Percentiles rank a stretch among this genome's conserved stretches.
Conservation (phyloP, 2,113 vertebrate species). For the Prietella phreatophila region DNA sequence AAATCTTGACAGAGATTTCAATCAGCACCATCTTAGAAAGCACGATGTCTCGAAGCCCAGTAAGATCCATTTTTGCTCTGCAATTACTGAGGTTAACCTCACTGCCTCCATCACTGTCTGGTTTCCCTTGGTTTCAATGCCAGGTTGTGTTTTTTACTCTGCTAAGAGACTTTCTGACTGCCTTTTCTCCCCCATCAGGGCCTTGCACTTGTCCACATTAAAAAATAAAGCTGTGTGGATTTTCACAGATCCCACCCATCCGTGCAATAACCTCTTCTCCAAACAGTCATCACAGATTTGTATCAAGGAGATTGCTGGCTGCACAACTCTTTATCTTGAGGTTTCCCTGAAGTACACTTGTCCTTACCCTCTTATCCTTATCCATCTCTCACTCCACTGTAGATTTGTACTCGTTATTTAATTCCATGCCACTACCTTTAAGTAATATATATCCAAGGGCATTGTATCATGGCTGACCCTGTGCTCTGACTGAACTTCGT, state of each 20-base stretch:
- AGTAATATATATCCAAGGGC: too few relatives aligned
- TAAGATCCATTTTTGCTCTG: not conserved
- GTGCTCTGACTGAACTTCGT: too few relatives aligned
- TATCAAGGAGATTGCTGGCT: conserved; percentile 12
- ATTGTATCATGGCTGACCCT: too few relatives aligned
- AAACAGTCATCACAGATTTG: not conserved
- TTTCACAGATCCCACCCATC: not conserved
- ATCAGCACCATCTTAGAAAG: not conserved
- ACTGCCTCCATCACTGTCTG: not conserved
- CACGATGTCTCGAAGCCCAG: not conserved
- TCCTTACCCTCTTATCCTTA: not conserved
- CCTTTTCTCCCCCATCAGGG: not conserved
- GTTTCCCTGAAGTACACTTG: not conserved
- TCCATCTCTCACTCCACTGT: not conserved
- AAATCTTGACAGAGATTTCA: not conserved
- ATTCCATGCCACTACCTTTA: not conserved
- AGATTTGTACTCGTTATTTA: not conserved
- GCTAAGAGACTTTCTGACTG: not conserved
- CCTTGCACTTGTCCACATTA: not conserved
- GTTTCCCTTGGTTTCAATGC: not conserved
- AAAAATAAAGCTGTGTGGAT: not conserved
- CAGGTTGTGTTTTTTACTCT: not conserved
- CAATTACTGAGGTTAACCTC: not conserved
- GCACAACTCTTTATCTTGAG: not conserved
- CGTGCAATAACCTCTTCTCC: not conserved